Base-by-base conservation (phyloP, 2,113 vertebrate genomes). In the Camelus dromedarius region DNA sequence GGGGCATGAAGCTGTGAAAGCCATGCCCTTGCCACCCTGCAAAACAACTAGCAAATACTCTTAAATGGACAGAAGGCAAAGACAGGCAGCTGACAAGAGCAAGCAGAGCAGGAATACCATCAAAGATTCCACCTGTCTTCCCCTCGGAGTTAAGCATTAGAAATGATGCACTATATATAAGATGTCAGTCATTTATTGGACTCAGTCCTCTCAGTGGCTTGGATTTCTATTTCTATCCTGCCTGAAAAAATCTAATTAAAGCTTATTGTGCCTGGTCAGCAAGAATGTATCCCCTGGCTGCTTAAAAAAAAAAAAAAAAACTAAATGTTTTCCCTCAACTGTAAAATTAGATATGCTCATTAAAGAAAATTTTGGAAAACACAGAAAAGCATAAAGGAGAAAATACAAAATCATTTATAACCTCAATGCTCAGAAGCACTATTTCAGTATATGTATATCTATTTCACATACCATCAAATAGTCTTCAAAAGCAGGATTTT, bases 231-330 rank as follows among this genome's bases (percentile, higher is more conserved):
- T 95, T 93, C 85, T 62, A 50, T 84, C 48, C 28, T 93, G 73
- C 52, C 83, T 92, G 89, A 75, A 94, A 93, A 62, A 96, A 89
- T 28, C 77, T 66, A 50, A 96, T 95, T 92, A 89, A 96, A 92
- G 48, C 24, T 73, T 58, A 54, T n/a, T 72, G 46, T 84, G 73
- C 52, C 67, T 48, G 14, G 50, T 95, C 77, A 79, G 62, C 87
- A 92, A 91, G 66, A 70, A 56, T 14, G 11, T 15, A 66, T 75
- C 35, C 88, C 72, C 16, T 82, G 60, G 79, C 12, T 50, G 22
- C 8, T 88, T 80, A 12, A 76, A 72, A 46, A 15, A 54, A n/a
- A n/a, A n/a, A 73, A 14, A 75, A 69, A 24, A 9, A 87, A 38
- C 58, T 94, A 91, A 92, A 77, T 76, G 38, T 75, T 94, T 84